Conservation (phyloP, 2,797 vertebrate species). For the Pelodytes ibericus region DNA sequence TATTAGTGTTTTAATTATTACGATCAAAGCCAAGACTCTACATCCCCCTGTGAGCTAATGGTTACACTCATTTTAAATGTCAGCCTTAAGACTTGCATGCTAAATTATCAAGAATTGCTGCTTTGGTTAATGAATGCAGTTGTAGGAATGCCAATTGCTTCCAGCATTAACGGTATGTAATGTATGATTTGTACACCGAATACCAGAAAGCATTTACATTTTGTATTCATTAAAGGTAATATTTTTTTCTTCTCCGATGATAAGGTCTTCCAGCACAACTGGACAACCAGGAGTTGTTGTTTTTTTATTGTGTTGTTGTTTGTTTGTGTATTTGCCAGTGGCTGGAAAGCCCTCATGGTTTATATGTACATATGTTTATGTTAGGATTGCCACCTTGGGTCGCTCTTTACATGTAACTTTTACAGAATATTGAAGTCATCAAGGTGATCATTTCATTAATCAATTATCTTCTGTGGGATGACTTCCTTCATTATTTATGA, state of each 20-base stretch:
- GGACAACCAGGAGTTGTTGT: no score
- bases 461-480: no score
- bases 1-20: background rate
- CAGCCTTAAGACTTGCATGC: constrained; percentile 16
- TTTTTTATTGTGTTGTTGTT: background rate
- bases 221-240: constrained; percentile 41
- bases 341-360: no score
- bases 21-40: background rate
- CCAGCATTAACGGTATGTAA: constrained; percentile 27
- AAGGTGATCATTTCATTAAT: no score
- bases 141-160: constrained; percentile 35
- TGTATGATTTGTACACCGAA: constrained; percentile 35
- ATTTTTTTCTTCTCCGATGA: constrained; percentile 27
- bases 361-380: no score
- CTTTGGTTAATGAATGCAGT: no score
- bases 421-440: no score
- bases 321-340: background rate
- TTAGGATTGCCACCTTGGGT: no score
- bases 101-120: constrained; percentile 17
- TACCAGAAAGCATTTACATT: constrained; percentile 16
- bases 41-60: background rate
- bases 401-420: no score
- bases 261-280: constrained; percentile 31
- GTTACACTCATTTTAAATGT: constrained; percentile 12
- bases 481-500: no score